These are phyloP conservation scores for Ethmia dodecea DNA, from an alignment of 2,888 invertebrate genomes.

Conservation along the genomic window DNA sequence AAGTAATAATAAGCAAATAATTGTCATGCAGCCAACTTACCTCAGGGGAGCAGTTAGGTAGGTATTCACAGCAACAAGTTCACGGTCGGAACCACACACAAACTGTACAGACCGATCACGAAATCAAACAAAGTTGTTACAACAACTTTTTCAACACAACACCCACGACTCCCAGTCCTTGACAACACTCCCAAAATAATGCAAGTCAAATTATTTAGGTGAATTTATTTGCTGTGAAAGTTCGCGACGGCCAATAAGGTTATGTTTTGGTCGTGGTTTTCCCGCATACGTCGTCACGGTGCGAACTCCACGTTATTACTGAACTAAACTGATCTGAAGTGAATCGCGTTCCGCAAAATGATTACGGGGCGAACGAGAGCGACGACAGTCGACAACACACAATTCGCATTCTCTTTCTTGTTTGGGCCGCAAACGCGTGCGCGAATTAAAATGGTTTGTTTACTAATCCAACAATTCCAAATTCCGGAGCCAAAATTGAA, in stretches of 20 bases:
- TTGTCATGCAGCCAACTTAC: conserved; percentile 32
- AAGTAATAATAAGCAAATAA: not conserved
- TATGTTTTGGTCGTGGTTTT: conserved; percentile 55
- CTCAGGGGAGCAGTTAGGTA: conserved; percentile 36
- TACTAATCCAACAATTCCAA: too few relatives aligned
- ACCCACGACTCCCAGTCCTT: conserved; percentile 26
- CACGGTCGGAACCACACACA: conserved; percentile 43
- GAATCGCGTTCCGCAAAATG: conserved; percentile 31
- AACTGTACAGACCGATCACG: conserved; percentile 41
- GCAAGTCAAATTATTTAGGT: not conserved
- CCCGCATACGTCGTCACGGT: conserved; percentile 32
- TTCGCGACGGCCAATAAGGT: conserved; percentile 45
- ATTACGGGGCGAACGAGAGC: conserved; percentile 9
- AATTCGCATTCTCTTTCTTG: too few relatives aligned
- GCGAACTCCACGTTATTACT: conserved; percentile 48
- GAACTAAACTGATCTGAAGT: conserved; percentile 26
- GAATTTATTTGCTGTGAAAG: conserved; percentile 34
- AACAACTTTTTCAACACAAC: conserved; percentile 55
- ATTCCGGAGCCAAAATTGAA: too few relatives aligned
- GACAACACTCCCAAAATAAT: conserved; percentile 4
- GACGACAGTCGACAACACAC: not conserved
- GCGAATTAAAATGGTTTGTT: too few relatives aligned
- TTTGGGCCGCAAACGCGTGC: too few relatives aligned
- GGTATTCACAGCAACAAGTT: conserved; percentile 50
- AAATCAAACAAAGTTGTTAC: conserved; percentile 39